Evolutionary conservation across 2,113 vertebrate species (phyloP), one percentile per base, ranked within the genome.

Genomic region (Oreochromis spilurus): DNA sequence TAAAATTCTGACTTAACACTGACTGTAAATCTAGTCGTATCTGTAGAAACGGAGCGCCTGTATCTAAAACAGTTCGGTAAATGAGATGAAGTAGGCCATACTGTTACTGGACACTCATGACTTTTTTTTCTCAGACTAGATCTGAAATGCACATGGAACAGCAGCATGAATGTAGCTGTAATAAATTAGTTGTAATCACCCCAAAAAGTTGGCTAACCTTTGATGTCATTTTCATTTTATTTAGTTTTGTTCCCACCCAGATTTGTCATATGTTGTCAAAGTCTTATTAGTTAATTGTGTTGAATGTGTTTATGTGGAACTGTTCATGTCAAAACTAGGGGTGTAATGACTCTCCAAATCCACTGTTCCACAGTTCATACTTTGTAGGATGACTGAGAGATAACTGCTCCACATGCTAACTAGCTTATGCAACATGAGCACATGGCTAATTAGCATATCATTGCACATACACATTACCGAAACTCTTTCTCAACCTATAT

Each of bases 71-170:
- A 54, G 8, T 38, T 72, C 79, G 65, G n/a, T 82, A 45, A 60
- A 55, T 72, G 81, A 88, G 24, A 77, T 34, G 55, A 89, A 87
- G 90, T 83, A 91, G 94, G 90, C 95, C 96, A 96, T 96, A 96
- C 95, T 96, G 96, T 96, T 79, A 96, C 96, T 97, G 96, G 96
- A 96, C 95, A 96, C 90, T 95, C 93, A 94, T 95, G 88, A 93
- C 93, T 94, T 94, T 94, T 94, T 94, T 95, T 89, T 83, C 62
- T 90, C 34, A 57, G 67, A 52, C 60, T 29, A 83, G 58, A 78
- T 82, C 67, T 55, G 29, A 90, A 80, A 21, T 52, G 55, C 38
- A 53, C 57, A 54, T 57, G 72, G 72, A 70, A 91, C 58, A 87
- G 87, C 52, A 85, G 65, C 79, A 83, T 55, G 58, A 26, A 29